Conservation (phyloP, 2,888 invertebrate species). For the Pyrochroa serraticornis region DNA sequence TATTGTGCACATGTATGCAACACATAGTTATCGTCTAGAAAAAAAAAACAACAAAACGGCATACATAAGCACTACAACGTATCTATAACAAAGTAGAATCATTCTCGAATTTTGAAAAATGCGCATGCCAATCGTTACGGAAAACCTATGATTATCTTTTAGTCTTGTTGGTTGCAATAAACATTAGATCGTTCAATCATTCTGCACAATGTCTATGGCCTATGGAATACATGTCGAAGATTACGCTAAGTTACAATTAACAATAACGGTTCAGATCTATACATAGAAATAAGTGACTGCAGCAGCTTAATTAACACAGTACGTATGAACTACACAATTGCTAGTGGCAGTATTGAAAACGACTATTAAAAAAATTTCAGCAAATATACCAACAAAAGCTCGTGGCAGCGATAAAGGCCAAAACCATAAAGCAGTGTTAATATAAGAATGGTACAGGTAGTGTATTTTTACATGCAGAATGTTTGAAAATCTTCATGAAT, state of each 20-base stretch:
- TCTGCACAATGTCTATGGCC: slow-evolving; percentile 46
- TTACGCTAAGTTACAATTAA: slow-evolving; percentile 1
- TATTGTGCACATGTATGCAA: slow-evolving; percentile 50
- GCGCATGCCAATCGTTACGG: slow-evolving; percentile 48
- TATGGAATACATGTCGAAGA: background rate
- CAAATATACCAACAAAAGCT: slow-evolving; percentile 42
- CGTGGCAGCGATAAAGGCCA: slow-evolving; percentile 49
- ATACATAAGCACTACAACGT: slow-evolving; percentile 53
- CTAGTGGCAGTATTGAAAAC: slow-evolving; percentile 21
- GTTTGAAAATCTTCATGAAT: slow-evolving; percentile 55
- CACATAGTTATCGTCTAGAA: slow-evolving; percentile 14
- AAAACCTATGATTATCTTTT: slow-evolving; percentile 19
- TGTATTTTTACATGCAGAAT: slow-evolving; percentile 56
- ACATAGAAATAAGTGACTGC: slow-evolving; percentile 11
- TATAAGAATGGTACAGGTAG: slow-evolving; percentile 45
- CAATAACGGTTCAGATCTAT: slow-evolving; percentile 3
- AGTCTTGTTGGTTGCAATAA: slow-evolving; percentile 21
- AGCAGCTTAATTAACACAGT: slow-evolving; percentile 5
- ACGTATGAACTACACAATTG: slow-evolving; percentile 13
- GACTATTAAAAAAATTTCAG: slow-evolving; percentile 34
- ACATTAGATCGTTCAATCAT: slow-evolving; percentile 52
- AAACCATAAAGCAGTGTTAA: slow-evolving; percentile 53
- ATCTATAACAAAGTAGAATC: slow-evolving; percentile 34
- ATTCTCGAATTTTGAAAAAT: slow-evolving; percentile 43
- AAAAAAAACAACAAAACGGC: slow-evolving; percentile 39